Conservation (phyloP, 2,113 vertebrate genomes). For the Phodopus roborovskii region DNA sequence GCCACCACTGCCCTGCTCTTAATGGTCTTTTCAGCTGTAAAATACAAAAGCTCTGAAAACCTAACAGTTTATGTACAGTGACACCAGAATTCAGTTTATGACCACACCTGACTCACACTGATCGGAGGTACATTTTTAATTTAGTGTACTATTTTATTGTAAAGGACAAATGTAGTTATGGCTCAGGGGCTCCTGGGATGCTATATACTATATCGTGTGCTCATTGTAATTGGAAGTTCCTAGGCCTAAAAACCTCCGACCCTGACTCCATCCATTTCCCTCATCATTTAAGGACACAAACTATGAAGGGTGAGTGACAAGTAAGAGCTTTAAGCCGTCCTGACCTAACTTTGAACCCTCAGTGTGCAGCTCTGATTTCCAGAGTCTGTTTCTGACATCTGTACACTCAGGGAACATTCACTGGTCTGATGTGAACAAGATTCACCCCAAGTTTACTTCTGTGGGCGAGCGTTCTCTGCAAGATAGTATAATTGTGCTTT, state of each 20-base stretch:
- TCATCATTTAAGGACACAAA: not conserved
- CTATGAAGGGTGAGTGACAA: not conserved
- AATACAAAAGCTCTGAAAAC: constrained; percentile 4
- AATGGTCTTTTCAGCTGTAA: not conserved
- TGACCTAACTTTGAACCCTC: not conserved
- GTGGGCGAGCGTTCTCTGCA: not conserved
- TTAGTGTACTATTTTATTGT: not conserved
- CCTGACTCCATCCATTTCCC: not conserved
- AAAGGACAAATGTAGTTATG: not conserved
- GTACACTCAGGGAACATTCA: not conserved
- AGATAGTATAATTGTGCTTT: not conserved
- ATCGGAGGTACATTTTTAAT: not conserved
- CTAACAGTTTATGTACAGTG: not conserved
- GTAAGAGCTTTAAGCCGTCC: not conserved
- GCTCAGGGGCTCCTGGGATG: not conserved
- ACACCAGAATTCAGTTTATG: not conserved
- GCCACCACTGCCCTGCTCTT: not conserved
- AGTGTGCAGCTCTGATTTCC: not conserved
- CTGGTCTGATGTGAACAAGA: not conserved
- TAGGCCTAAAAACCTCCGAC: not conserved
- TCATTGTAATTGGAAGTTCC: not conserved
- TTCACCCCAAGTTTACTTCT: not conserved
- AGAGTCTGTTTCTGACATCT: not conserved
- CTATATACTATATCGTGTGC: not conserved
- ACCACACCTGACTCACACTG: not conserved